Base-by-base conservation (phyloP, 2,113 vertebrate species). In the Erinaceus europaeus region DNA sequence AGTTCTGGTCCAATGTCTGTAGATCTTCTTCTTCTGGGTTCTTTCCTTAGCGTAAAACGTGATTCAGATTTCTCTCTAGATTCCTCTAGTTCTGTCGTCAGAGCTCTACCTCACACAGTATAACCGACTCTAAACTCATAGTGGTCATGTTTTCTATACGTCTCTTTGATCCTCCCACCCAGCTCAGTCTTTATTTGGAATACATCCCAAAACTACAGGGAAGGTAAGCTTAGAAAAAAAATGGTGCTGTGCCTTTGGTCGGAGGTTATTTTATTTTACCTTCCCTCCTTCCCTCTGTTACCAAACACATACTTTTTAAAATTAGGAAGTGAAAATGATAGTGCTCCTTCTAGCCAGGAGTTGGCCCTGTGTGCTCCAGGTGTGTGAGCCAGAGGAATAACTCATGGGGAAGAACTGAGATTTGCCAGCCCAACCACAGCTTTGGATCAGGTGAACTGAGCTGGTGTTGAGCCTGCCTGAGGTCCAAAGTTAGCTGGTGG, bases 221-320 rank as follows among this genome's bases (percentile, higher is more conserved):
- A 14, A 38, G n/a, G 62, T 40, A 18, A 74, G 13, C 79, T 85
- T 34, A 68, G 34, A 72, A 77, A 10, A 69, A 83, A 48, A 15
- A 23, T 6, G 9, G 34, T 38, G 1, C 64, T 86, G 14, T 88
- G 18, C 69, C n/a, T 55, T 27, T 18, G 75, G 12, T 86, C 69
- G 55, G 55, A 2, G 2, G 36, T 46, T 81, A 23, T 91, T 92
- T 74, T 46, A 93, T 90, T 36, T 44, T 88, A 52, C 9, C 17
- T 77, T 72, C 65, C 77, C 90, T 48, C 67, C 36, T 59, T 80
- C 71, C 69, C 27, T 62, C 34, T 55, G 34, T 71, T 86, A 79
- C 64, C 76, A 91, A 92, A 89, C 32, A 82, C 11, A 67, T n/a
- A n/a, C 25, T 78, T 94, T 94, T 91, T 85, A 42, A 94, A 93